Conservation (phyloP, 2,113 vertebrate genomes). For the Indicator indicator region DNA sequence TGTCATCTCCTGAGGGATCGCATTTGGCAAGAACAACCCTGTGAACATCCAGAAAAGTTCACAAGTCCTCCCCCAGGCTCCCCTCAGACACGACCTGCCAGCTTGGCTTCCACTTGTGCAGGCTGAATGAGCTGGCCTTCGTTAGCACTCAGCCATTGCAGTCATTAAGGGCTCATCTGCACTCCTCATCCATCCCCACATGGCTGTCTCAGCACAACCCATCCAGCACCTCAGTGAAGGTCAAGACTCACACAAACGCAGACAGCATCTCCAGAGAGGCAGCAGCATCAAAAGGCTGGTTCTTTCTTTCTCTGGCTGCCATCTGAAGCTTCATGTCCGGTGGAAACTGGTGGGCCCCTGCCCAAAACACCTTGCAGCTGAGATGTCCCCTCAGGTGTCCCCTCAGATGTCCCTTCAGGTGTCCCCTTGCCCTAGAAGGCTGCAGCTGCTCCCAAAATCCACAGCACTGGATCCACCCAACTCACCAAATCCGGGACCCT, state of each 20-base stretch:
- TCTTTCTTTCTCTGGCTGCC: background rate
- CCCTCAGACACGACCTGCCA: background rate
- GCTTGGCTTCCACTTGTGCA: background rate
- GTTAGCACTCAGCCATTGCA: accelerated
- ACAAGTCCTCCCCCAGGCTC: background rate
- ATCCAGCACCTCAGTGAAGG: accelerated
- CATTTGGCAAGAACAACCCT: background rate
- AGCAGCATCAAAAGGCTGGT: background rate
- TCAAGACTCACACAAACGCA: background rate
- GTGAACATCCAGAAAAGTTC: background rate
- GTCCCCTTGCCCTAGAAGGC: background rate
- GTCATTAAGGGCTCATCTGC: background rate
- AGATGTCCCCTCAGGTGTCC: background rate
- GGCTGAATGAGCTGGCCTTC: background rate
- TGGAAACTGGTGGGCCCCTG: background rate
- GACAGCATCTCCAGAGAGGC: background rate
- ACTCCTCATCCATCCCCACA: background rate
- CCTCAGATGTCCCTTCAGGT: too few species aligned
- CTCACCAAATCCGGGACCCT: background rate
- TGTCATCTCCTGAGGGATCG: background rate
- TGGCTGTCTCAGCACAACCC: background rate
- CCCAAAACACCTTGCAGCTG: accelerated
- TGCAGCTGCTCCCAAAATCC: background rate
- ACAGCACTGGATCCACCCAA: background rate
- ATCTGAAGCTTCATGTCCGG: background rate